Evolutionary conservation across 2,797 vertebrate species (phyloP).

Genomic region (Poeciliopsis paucimaculata): DNA sequence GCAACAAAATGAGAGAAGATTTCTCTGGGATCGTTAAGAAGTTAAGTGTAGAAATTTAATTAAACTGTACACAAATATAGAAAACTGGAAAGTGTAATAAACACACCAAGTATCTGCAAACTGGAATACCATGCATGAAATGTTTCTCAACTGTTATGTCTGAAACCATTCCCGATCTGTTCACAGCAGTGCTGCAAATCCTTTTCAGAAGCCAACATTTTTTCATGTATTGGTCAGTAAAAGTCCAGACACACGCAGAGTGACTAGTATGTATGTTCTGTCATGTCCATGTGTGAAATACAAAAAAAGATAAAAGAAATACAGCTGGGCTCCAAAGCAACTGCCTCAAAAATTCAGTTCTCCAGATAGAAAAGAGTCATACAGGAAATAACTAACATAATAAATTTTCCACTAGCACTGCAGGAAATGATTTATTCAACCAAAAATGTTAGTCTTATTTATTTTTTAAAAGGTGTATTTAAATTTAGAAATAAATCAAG

Average conservation of each 20-base stretch:
- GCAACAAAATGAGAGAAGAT: background rate
- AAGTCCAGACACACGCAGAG: background rate
- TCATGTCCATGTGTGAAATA: background rate
- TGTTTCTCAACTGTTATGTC: too few relatives aligned
- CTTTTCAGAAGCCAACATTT: too few relatives aligned
- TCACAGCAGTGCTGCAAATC: too few relatives aligned
- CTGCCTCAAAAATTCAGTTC: background rate
- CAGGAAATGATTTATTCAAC: background rate
- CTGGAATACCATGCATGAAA: background rate
- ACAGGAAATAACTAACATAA: background rate
- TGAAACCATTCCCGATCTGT: background rate
- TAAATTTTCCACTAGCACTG: background rate
- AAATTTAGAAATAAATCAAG: background rate
- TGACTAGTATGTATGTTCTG: background rate
- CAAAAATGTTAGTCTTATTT: background rate
- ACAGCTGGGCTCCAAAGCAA: background rate
- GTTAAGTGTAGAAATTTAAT: background rate
- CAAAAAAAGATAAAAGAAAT: background rate
- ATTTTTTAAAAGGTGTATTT: background rate
- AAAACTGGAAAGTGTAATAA: background rate
- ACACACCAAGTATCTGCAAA: background rate
- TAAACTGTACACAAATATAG: background rate
- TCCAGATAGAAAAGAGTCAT: background rate
- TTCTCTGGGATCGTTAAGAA: background rate
- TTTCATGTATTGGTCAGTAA: background rate